Percentiles rank a stretch among this genome's conserved stretches.
phyloP scores from a whole-genome alignment of 2,113 vertebrate genomes.

The Irena cyanogastra region DNA sequence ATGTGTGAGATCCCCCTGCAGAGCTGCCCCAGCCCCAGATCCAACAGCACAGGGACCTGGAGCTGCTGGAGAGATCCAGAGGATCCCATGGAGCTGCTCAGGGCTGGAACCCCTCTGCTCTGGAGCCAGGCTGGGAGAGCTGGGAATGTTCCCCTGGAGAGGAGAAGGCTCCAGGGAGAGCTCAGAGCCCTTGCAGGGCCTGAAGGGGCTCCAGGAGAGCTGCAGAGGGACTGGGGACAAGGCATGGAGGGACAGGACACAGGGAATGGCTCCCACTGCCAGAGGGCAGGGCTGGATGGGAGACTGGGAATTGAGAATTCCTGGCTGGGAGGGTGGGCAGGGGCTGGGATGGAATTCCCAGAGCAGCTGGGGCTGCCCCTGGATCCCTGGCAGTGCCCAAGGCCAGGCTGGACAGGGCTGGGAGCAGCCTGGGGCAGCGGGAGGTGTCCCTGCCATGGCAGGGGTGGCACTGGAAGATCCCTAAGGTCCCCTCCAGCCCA shows the following conservation, averaged over 20 bases:
- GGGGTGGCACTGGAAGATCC: accelerated
- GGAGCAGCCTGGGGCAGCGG: neutral
- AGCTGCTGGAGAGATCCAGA: neutral
- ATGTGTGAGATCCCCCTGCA: neutral
- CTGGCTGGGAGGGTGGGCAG: neutral
- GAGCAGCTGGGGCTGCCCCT: neutral
- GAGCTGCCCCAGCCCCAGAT: neutral
- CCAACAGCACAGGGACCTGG: neutral
- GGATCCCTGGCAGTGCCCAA: neutral
- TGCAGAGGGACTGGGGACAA: neutral
- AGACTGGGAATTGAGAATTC: neutral
- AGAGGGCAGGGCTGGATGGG: neutral
- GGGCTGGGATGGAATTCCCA: neutral
- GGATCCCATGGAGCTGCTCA: neutral
- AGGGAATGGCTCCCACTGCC: neutral
- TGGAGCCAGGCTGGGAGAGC: neutral
- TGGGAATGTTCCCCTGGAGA: neutral
- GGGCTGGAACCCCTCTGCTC: too few species aligned
- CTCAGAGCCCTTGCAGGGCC: neutral
- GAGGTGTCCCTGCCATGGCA: neutral
- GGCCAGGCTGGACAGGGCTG: neutral
- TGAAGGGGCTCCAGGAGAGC: neutral
- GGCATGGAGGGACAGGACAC: neutral
- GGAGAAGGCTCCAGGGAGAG: neutral
- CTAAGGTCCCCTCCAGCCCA: neutral